Evolutionary conservation across 2,113 vertebrate species (phyloP).

Genomic region (Pagrus major): DNA sequence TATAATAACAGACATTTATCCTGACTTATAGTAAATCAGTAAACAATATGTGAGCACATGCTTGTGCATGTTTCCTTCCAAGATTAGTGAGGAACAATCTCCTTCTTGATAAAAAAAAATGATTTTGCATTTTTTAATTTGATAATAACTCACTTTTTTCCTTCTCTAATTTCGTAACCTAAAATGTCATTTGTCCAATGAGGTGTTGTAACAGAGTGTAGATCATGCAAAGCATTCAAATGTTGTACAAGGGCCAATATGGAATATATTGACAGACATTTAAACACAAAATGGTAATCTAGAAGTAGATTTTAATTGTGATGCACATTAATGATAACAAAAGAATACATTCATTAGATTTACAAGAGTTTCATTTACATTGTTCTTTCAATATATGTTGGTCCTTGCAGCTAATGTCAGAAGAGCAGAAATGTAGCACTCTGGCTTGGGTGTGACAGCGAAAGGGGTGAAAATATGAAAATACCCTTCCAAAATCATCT

Average conservation of each 20-base stretch:
- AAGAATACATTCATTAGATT: no score
- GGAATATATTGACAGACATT: background rate
- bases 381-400: background rate
- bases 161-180: background rate
- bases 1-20: background rate
- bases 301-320: no score
- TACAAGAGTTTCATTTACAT: background rate
- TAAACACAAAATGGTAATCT: background rate
- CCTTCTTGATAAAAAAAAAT: background rate
- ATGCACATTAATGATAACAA: background rate
- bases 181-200: background rate
- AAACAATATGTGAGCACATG: no score
- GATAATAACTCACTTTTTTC: background rate
- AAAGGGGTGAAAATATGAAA: conserved; percentile 12
- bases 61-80: background rate
- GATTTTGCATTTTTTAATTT: background rate
- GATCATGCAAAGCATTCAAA: background rate
- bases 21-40: background rate
- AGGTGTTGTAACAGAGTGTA: background rate
- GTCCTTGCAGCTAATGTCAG: background rate
- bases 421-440: background rate
- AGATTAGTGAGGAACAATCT: background rate
- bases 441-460: background rate
- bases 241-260: background rate
- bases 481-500: conserved; percentile 28